Evolutionary conservation across 2,888 invertebrate genomes (phyloP).

Genomic region (Himalopsyche japonica): DNA sequence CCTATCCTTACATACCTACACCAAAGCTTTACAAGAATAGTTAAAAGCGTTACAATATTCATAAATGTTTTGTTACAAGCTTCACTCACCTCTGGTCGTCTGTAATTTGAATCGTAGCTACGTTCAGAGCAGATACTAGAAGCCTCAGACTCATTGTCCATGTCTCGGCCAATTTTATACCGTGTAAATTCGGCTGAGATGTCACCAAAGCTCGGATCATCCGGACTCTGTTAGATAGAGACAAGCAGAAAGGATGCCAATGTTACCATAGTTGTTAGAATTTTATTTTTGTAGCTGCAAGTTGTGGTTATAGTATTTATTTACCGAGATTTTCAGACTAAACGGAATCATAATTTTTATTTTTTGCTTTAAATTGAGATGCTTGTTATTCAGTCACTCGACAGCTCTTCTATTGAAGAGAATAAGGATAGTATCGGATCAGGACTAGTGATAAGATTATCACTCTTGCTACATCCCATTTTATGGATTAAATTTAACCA

Average conservation of each 20-base stretch:
- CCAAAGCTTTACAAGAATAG: constrained; percentile 15
- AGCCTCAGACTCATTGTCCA: constrained; percentile 89
- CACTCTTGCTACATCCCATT: too few species aligned
- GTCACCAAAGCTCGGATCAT: constrained; percentile 48
- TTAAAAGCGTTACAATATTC: not conserved
- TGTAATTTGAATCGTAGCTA: constrained; percentile 79
- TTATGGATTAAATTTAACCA: too few species aligned
- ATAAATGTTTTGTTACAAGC: constrained; percentile 25
- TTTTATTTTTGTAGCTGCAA: not conserved
- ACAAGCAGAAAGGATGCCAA: constrained; percentile 41
- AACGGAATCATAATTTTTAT: too few species aligned
- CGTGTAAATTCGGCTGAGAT: constrained; percentile 46
- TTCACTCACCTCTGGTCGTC: constrained; percentile 77
- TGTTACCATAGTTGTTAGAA: not conserved
- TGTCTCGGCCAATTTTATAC: constrained; percentile 54
- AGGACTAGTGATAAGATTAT: too few species aligned
- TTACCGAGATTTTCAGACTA: not conserved
- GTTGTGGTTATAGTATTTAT: not conserved
- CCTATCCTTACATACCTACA: not conserved
- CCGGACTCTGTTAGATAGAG: constrained; percentile 53
- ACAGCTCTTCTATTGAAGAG: too few species aligned
- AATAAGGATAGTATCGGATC: too few species aligned
- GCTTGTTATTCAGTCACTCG: too few species aligned
- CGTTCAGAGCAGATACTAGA: constrained; percentile 94
- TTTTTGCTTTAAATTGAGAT: too few species aligned